Evolutionary conservation across 2,888 invertebrate genomes (phyloP), one percentile per base, ranked within the genome.

Genomic region (Mamestra brassicae): DNA sequence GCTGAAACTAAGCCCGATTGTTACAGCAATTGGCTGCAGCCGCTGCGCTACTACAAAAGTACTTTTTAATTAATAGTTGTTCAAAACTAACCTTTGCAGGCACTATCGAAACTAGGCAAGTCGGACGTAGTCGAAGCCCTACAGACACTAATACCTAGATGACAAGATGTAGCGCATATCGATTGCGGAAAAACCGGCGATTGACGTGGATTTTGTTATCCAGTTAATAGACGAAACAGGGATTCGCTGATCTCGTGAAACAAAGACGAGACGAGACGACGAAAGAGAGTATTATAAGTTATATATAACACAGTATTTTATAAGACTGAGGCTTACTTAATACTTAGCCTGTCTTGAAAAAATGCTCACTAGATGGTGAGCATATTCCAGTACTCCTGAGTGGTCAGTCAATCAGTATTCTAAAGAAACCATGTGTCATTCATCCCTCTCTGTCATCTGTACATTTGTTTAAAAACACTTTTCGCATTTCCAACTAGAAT

Each of bases 11-110:
- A 64, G 60, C 64, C 45, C 55, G 80, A 71, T 79, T 64, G 85
- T 65, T 79, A 74, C 64, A 74, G 60, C 79, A 76, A 86, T 87
- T 85, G 69, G 73, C 74, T 68, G 74, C 73, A 85, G 75, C 58
- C 38, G 62, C 66, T 54, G 55, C 47, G n/a, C 42, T 68, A 52
- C 54, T 71, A 76, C 70, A 42, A 68, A 64, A 72, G 58, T 17
- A 80, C 50, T 71, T 83, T 83, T 70, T 76, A 81, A 84, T 85
- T 74, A 70, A 72, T 81, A 67, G 38, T 55, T 57, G 58, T 42
- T 47, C 15, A 38, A 61, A 8, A 70, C 42, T 65, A 47, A 52
- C 17, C 34, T 38, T 26, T 57, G 45, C 26, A 52, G n/a, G 45
- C 38, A 52, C 17, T 38, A 42, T 54, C 17, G 10, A 71, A 71